Conservation (phyloP, 2,113 vertebrate species). For the Notarius lentiginosus region DNA sequence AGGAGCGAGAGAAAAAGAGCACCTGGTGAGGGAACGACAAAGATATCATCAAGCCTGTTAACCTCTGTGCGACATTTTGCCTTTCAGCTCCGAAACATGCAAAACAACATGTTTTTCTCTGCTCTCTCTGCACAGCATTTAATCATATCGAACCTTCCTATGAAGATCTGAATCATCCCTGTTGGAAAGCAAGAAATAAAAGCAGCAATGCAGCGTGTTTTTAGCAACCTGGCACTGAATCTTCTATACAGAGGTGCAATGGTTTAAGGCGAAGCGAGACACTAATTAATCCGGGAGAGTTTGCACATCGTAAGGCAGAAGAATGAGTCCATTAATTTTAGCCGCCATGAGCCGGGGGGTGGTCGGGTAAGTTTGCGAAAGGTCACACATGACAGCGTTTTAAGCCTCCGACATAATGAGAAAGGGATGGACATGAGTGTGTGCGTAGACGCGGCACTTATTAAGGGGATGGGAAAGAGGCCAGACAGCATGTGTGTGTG, state of each 20-base stretch:
- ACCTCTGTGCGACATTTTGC: not conserved
- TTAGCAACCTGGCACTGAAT: not conserved
- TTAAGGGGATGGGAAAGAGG: slow-evolving; percentile 36
- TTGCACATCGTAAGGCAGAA: slow-evolving; percentile 45
- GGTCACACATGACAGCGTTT: slow-evolving; percentile 61
- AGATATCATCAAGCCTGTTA: too few species aligned
- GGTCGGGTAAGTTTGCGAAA: slow-evolving; percentile 49
- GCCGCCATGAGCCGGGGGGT: slow-evolving; percentile 13
- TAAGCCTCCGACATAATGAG: slow-evolving; percentile 56
- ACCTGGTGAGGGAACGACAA: too few species aligned
- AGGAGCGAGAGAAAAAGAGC: too few species aligned
- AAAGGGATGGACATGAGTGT: slow-evolving; percentile 44
- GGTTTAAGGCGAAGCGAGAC: slow-evolving; percentile 40
- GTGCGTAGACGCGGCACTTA: slow-evolving; percentile 44
- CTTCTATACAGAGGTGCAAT: not conserved
- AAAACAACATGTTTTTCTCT: not conserved
- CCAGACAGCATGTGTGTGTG: slow-evolving; percentile 21
- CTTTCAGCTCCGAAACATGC: not conserved
- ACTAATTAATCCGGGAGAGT: slow-evolving; percentile 55
- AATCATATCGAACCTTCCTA: not conserved
- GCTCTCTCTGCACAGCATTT: not conserved
- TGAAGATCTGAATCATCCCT: not conserved
- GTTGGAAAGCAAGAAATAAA: not conserved
- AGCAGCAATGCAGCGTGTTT: not conserved
- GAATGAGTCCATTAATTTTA: slow-evolving; percentile 52